These are phyloP conservation scores for Brachionus manjavacas DNA, from an alignment of 1,140 invertebrate species.

Conservation along the genomic window DNA sequence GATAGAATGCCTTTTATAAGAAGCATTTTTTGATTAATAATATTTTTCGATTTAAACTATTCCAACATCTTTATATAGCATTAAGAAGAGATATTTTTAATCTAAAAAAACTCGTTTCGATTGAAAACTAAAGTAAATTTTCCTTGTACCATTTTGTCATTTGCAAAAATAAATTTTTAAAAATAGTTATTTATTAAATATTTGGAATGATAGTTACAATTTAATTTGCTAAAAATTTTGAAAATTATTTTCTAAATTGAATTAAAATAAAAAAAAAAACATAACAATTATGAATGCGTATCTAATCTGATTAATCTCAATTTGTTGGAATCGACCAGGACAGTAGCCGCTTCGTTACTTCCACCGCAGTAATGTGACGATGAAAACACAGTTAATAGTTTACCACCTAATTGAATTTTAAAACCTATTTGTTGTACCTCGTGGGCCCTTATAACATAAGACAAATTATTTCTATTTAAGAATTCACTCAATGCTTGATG, in stretches of 20 bases:
- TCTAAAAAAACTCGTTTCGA: background rate
- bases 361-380: conserved; percentile 67
- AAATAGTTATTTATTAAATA: conserved; percentile 22
- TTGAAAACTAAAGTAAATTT: background rate
- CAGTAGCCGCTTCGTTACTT: conserved; percentile 66
- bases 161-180: background rate
- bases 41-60: background rate
- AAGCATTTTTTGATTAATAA: background rate
- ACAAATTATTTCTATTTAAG: conserved; percentile 63
- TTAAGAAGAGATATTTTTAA: background rate
- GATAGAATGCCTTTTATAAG: background rate
- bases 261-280: conserved; percentile 12
- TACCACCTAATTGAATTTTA: conserved; percentile 66
- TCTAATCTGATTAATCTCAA: conserved; percentile 62
- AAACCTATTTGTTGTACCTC: conserved; percentile 69
- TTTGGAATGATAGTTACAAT: background rate
- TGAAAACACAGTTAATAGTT: conserved; percentile 67
- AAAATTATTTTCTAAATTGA: background rate
- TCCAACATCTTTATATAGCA: background rate
- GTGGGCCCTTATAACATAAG: conserved; percentile 69
- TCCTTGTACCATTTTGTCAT: background rate
- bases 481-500: conserved; percentile 66
- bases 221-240: conserved; percentile 1
- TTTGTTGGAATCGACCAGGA: conserved; percentile 62
- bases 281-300: conserved; percentile 49